Evolutionary conservation across 2,113 vertebrate species (phyloP).

Genomic region (Platycercus adscitus): DNA sequence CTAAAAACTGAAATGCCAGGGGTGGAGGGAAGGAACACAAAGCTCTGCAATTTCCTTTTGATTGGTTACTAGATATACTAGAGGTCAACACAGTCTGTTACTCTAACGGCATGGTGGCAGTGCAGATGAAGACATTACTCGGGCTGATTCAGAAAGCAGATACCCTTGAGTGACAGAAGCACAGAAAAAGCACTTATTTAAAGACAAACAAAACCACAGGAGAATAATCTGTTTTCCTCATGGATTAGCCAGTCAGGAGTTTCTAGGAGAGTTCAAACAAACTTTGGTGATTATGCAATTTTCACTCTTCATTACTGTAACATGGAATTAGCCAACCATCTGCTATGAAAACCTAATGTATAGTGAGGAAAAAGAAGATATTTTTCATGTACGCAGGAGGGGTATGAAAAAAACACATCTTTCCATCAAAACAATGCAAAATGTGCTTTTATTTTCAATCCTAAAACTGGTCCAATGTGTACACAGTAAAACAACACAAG

Average conservation of each 20-base stretch:
- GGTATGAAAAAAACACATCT: background rate
- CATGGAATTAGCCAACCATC: background rate
- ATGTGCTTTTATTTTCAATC: background rate
- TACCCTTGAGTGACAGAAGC: background rate
- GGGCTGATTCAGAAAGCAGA: background rate
- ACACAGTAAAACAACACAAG: background rate
- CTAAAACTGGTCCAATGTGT: background rate
- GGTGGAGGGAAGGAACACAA: too few species aligned
- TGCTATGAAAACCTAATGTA: background rate
- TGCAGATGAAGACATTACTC: accelerated
- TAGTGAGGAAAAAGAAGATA: background rate
- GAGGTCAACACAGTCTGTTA: too few species aligned
- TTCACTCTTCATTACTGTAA: background rate
- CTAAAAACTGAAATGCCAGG: background rate
- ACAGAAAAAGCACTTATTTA: background rate
- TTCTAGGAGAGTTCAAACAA: background rate
- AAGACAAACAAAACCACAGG: background rate
- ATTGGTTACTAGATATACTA: too few species aligned
- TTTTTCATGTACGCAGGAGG: background rate
- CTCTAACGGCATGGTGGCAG: accelerated
- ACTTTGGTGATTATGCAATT: background rate
- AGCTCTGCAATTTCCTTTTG: background rate
- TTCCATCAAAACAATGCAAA: background rate
- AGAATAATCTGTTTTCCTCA: background rate
- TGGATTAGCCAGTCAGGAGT: background rate